Base-by-base conservation (phyloP, 2,797 vertebrate species). In the Pangasius macronema region DNA sequence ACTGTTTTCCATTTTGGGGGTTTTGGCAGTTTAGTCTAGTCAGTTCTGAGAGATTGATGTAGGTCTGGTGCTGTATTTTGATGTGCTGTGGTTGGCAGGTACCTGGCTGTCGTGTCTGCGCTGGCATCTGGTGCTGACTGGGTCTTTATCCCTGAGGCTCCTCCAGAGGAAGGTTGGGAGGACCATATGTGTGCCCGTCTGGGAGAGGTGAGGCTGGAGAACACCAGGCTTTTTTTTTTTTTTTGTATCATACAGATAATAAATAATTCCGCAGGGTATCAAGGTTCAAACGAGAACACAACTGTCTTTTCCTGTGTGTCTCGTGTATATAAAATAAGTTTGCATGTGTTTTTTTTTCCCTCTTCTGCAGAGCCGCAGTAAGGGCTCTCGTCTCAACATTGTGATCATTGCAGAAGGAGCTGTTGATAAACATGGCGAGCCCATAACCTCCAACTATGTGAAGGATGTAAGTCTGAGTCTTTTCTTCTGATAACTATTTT, bases 361-460 rank as follows among this genome's bases (percentile, higher is more conserved):
- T 22, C 85, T 72, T 72, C 76, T 90, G 9, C 93, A 99, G 98
- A 96, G 96, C 0, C 98, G 98, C 86, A 96, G 94, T 89, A 96
- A 94, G 1, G 98, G 98, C 0, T 99, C 97, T 0, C 96, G 98
- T 51, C 96, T 99, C 82, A 99, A 99, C 94, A 98, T 99, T 86
- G 96, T 99, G 88, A 98, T 99, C 87, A 94, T 99, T 0, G 98
- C 98, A 0, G 98, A 99, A 92, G 98, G 98, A 0, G 98, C 98
- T 87, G 97, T 99, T 0, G 96, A 98, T 92, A 93, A 90, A 80
- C 92, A 93, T 0, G 97, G 98, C 81, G 93, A 98, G 46, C 93
- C 94, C 70, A 99, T 99, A 93, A 94, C 96, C 0, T 97, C 98
- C 79, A 95, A 90, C 91, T 97, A 98, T 0, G 93, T 99, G 67